Base-by-base conservation (phyloP, 1,140 invertebrate species). In the Scaptomyza montana region DNA sequence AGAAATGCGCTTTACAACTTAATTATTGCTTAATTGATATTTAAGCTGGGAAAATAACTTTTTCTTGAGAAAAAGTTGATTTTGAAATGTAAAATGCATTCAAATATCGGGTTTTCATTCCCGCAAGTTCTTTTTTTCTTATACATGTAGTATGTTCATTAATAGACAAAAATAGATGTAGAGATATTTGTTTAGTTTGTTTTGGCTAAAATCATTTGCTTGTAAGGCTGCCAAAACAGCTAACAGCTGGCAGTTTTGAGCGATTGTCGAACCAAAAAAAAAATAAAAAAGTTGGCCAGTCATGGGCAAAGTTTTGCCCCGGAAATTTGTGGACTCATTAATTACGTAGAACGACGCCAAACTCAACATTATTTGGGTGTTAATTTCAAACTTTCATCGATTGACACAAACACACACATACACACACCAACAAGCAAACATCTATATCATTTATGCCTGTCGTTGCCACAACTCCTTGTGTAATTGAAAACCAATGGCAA, bases 361-460 rank as follows among this genome's bases (percentile, higher is more conserved):
- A 16, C 54, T 60, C 41, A 51, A 53, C 78, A 60, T 64, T 87
- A 60, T 72, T 86, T 69, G 61, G 82, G 84, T 87, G 82, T 87
- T 87, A 89, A 89, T 87, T 87, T 87, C 82, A 89, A 87, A 87
- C 82, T 87, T 87, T 89, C 76, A 87, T 87, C 78, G 82, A 87
- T 76, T 63, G 64, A 36, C 55, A 45, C 21, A 69, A 49, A 60
- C 10, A 53, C 19, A 63, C 68, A 74, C 50, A 68, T 1, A 16
- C 16, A 16, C 36, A 71, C 3, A 56, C 51, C 16, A 2, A 9
- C 19, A 59, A 25, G 59, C 36, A 50, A 50, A 55, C 16, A 46
- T 19, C 13, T 25, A 25, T 59, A 68, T 66, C 75, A 84, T 70
- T 70, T 33, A 21, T 21, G 53, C n/a, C 21, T 43, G 21, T 49